Evolutionary conservation across 2,113 vertebrate genomes (phyloP), one percentile per base, ranked within the genome.

Genomic region (Gambusia affinis): DNA sequence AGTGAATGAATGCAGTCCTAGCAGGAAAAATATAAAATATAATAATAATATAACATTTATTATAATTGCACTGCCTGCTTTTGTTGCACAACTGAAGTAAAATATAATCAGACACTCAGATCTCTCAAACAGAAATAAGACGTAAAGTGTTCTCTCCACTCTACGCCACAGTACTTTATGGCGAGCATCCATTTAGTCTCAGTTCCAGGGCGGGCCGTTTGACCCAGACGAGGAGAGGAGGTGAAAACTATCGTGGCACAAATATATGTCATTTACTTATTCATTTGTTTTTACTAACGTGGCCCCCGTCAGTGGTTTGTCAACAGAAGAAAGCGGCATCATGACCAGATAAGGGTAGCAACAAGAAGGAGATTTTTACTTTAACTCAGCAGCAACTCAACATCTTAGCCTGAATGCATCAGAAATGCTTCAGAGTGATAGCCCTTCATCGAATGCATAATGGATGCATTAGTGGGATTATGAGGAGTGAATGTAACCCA

Each of bases 21-120:
- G 87, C 91, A 94, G 88, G 88, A 88, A 91, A 57, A 92, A 91
- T 85, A 89, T 86, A 80, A 70, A 88, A 89, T 86, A 83, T 88
- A 92, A 92, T 86, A 90, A 90, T 89, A 82, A 91, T 83, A 88
- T 87, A 88, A 93, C 86, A 88, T 87, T 84, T 82, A 90, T 88
- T 88, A 89, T 89, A 89, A 95, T 95, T 94, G 93, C 94, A 94
- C 93, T 93, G 93, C 82, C 92, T 94, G 93, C 81, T 93, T 57
- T 94, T 87, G 83, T 93, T 90, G 91, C 91, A 93, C 91, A 94
- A 94, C 92, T 92, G 90, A 93, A 93, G 89, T 90, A 87, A 81
- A 92, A 90, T 91, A 92, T 90, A 91, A 81, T 89, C 83, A 87
- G 65, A 92, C 72, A 72, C 88, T 82, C 79, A 84, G 82, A 79